These are phyloP conservation scores for Astreopora myriophthalma DNA, from an alignment of 64 coral and sea anemone species.

Conservation along the genomic window DNA sequence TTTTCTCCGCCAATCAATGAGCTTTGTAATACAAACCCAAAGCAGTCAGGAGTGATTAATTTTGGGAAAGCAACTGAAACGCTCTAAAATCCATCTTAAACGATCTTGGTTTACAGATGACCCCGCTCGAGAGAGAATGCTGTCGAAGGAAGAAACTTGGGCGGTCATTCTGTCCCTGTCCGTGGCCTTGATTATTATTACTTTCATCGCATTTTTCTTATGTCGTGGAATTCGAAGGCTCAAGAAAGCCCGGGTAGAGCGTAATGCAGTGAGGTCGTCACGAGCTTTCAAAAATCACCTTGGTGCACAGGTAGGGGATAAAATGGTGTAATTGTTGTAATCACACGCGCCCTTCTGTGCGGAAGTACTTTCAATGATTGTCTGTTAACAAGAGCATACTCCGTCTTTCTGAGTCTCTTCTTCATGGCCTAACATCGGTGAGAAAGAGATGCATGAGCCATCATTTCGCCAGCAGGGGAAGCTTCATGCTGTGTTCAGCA, in stretches of 20 bases:
- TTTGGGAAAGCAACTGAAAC: neutral
- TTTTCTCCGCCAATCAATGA: too few relatives aligned
- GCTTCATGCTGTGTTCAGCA: too few relatives aligned
- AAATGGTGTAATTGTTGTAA: neutral
- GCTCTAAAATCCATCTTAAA: neutral
- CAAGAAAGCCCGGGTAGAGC: neutral
- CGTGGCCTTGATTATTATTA: neutral
- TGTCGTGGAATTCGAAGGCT: slow-evolving; percentile 13
- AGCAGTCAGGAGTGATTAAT: too few relatives aligned
- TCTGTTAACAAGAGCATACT: too few relatives aligned
- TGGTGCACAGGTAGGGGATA: neutral
- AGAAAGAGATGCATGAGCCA: too few relatives aligned
- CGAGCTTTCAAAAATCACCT: neutral
- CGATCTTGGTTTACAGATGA: neutral
- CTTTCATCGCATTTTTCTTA: slow-evolving; percentile 2
- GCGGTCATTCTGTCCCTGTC: slow-evolving; percentile 1
- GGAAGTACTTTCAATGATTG: too few relatives aligned
- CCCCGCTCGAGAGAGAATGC: neutral
- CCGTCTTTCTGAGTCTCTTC: too few relatives aligned
- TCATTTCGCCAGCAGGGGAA: too few relatives aligned
- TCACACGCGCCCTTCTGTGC: too few relatives aligned
- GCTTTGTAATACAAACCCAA: too few relatives aligned
- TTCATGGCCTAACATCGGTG: too few relatives aligned
- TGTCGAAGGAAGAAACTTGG: neutral
- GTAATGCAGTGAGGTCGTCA: neutral